Percentiles rank a stretch among this genome's conserved stretches.
These are phyloP conservation scores for Octodon degus DNA, from an alignment of 2,113 vertebrate genomes.

Conservation along the genomic window DNA sequence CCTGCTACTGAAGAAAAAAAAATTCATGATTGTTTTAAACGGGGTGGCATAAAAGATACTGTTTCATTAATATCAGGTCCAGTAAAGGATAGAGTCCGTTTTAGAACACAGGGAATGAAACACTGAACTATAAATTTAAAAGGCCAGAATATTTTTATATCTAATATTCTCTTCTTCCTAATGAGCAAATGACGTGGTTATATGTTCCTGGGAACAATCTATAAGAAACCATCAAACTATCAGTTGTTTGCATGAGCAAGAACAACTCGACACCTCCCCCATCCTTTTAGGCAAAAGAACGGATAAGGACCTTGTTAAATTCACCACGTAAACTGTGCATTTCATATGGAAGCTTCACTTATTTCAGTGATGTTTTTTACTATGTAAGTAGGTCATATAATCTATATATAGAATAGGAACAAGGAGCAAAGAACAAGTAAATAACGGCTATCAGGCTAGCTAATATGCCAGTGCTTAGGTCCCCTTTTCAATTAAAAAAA, in stretches of 20 bases:
- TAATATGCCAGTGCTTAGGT: background rate
- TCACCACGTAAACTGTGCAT: conserved; percentile 29
- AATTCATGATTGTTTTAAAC: conserved; percentile 43
- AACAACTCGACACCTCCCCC: background rate
- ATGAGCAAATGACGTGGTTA: conserved; percentile 48
- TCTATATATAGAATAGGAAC: background rate
- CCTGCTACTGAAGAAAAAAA: background rate
- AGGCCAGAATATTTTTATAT: conserved; percentile 59
- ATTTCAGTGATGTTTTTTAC: conserved; percentile 24
- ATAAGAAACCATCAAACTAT: conserved; percentile 49
- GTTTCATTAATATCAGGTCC: conserved; percentile 21
- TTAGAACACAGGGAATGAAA: conserved; percentile 44
- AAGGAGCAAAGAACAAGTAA: conserved; percentile 30
- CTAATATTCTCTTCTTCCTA: conserved; percentile 7
- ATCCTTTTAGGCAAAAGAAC: conserved; percentile 26
- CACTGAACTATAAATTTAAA: conserved; percentile 15
- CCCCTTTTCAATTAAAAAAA: background rate
- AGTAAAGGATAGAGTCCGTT: conserved; percentile 28
- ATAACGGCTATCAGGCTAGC: conserved; percentile 12
- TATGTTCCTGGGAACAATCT: background rate
- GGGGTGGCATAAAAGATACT: conserved; percentile 22
- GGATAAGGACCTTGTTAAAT: conserved; percentile 34
- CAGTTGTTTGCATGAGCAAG: background rate
- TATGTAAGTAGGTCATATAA: background rate
- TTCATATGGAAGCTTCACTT: conserved; percentile 43